Base-by-base conservation (phyloP, 2,113 vertebrate genomes). In the Apodemus sylvaticus region DNA sequence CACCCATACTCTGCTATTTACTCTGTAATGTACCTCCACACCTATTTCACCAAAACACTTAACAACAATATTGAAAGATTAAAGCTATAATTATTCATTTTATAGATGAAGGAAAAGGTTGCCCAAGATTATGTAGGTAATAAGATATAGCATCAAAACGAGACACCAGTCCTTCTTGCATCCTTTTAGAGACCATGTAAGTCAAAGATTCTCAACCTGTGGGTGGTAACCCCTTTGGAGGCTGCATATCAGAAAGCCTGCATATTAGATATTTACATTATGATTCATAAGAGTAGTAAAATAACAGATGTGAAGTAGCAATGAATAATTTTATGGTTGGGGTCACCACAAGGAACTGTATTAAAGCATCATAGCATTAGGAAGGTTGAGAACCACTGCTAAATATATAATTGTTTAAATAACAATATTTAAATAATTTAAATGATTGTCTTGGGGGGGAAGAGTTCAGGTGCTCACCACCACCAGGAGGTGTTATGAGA, bases 51-150 rank as follows among this genome's bases (percentile, higher is more conserved):
- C 77, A 68, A 93, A 95, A 86, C 55, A 93, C 39, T 60, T 66
- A 91, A 73, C 22, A 92, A 82, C 29, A 93, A 17, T 62, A 62
- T 48, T 82, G 20, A 36, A 73, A 77, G 31, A 68, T 70, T 70
- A 92, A 85, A 78, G 64, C 42, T 82, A 11, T 66, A 58, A 86
- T 89, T 91, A 70, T 29, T 14, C 81, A 93, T 58, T 94, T 94
- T 90, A 89, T 13, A 73, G n/a, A 86, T 77, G 17, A 86, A 22
- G 53, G 62, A 87, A 89, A 34, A 86, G 60, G n/a, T 73, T 86
- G 5, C 20, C 36, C 29, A 70, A 60, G 53, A 93, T 66, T 81
- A 86, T 16, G 64, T 19, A 71, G 45, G 7, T 81, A 77, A 42
- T 70, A 96, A 96, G 31, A 2, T 29, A 8, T 5, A 68, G 9